Conservation (phyloP, 2,113 vertebrate species). For the Microtus ochrogaster region DNA sequence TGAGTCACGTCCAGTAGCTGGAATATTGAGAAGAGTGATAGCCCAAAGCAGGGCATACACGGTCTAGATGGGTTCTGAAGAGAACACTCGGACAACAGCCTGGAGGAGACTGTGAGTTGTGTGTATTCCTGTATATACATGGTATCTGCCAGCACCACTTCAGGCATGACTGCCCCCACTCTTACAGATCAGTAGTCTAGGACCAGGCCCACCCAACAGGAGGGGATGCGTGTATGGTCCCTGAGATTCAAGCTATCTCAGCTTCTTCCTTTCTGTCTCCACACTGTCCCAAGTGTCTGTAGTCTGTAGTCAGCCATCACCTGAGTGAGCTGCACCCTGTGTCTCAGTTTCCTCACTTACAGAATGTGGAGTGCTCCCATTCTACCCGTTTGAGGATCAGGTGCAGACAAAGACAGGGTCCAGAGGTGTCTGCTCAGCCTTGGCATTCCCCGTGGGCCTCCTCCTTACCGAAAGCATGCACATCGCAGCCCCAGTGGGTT, state of each 20-base stretch:
- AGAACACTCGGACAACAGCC: not conserved
- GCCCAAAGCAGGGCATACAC: not conserved
- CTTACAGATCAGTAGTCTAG: not conserved
- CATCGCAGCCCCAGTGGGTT: not conserved
- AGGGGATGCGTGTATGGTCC: too few species aligned
- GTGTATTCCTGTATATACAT: not conserved
- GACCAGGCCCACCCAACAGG: not conserved
- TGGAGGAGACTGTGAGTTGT: not conserved
- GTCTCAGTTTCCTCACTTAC: not conserved
- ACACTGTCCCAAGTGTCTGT: too few species aligned
- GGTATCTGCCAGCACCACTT: not conserved
- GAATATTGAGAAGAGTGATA: not conserved
- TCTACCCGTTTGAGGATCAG: not conserved
- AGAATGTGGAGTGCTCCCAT: not conserved
- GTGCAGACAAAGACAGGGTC: not conserved
- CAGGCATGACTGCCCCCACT: not conserved
- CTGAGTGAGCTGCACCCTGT: not conserved
- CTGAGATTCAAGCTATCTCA: not conserved
- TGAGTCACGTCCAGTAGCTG: conserved; percentile 75
- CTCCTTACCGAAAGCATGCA: not conserved
- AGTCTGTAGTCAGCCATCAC: not conserved
- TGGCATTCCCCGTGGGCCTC: too few species aligned
- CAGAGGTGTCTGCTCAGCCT: not conserved
- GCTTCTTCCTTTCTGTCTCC: not conserved
- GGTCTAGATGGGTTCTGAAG: not conserved